Percentiles rank a stretch among this genome's conserved stretches.
These are phyloP conservation scores for Drosophila histrio DNA, from an alignment of 2,888 invertebrate species.

Conservation along the genomic window DNA sequence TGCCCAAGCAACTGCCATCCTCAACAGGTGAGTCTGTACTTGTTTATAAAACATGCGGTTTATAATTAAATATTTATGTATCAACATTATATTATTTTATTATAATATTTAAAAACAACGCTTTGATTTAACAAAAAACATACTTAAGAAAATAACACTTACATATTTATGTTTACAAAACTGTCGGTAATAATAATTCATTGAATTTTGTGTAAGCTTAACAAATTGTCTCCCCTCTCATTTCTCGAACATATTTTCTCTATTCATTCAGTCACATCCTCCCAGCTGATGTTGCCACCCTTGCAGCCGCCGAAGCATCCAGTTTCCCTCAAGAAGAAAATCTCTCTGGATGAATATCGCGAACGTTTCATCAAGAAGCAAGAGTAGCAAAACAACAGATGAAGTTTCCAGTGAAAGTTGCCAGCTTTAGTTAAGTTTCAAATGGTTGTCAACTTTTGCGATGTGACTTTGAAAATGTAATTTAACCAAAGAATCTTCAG, in stretches of 20 bases:
- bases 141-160: too few species aligned
- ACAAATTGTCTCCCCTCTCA: too few species aligned
- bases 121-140: too few species aligned
- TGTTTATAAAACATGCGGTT: too few species aligned
- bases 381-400: too few species aligned
- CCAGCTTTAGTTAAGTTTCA: background rate
- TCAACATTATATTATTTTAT: too few species aligned
- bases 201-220: too few species aligned
- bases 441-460: background rate
- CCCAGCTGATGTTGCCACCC: background rate
- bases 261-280: background rate
- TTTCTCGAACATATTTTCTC: background rate
- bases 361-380: slow-evolving; percentile 14
- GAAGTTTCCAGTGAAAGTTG: too few species aligned
- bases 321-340: slow-evolving; percentile 17
- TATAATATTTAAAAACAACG: too few species aligned
- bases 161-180: too few species aligned
- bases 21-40: slow-evolving; percentile 2
- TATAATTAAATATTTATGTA: too few species aligned
- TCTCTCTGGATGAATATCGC: slow-evolving; percentile 41
- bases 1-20: slow-evolving; percentile 17
- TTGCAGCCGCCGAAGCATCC: background rate
- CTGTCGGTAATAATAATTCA: too few species aligned
- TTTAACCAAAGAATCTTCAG: background rate
- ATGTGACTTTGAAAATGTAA: background rate